Percentiles rank a stretch among this genome's conserved stretches.
Conservation (phyloP, 2,888 invertebrate species). For the Aquatica leii region DNA sequence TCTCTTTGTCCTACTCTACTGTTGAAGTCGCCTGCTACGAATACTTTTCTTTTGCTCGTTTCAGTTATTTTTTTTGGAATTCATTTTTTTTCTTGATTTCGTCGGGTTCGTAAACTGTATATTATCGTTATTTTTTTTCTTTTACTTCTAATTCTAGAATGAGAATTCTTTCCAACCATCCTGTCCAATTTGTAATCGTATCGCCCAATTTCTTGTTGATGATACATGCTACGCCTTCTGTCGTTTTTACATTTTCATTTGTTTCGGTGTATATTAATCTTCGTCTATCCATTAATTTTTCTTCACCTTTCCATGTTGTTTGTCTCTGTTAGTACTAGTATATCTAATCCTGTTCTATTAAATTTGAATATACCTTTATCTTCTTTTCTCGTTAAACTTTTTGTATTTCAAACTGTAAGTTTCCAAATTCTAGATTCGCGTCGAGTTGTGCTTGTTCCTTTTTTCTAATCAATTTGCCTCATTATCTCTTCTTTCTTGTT, state of each 20-base stretch:
- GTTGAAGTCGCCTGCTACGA: not conserved
- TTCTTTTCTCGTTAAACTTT: not conserved
- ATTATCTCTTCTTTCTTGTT: too few species aligned
- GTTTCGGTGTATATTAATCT: slow-evolving; percentile 1
- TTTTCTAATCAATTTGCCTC: too few species aligned
- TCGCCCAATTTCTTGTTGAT: not conserved
- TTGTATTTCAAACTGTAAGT: too few species aligned
- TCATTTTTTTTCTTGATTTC: slow-evolving; percentile 13
- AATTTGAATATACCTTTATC: not conserved
- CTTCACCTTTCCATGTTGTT: not conserved
- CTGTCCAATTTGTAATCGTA: not conserved
- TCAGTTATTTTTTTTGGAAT: slow-evolving; percentile 11
- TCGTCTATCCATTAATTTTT: not conserved
- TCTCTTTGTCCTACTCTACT: not conserved
- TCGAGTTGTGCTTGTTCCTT: not conserved
- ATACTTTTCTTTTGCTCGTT: slow-evolving; percentile 11
- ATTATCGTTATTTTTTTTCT: slow-evolving; percentile 2
- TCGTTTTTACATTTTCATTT: not conserved
- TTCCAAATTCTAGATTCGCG: not conserved
- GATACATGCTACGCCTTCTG: not conserved
- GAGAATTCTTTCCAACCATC: not conserved
- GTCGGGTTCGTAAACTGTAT: slow-evolving; percentile 9
- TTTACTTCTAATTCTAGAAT: not conserved
- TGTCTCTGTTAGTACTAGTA: not conserved
- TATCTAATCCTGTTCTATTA: slow-evolving; percentile 3